Percentiles rank a stretch among this genome's conserved stretches.
Evolutionary conservation across 2,888 invertebrate genomes (phyloP).

Genomic region (Hydropsyche betteni): DNA sequence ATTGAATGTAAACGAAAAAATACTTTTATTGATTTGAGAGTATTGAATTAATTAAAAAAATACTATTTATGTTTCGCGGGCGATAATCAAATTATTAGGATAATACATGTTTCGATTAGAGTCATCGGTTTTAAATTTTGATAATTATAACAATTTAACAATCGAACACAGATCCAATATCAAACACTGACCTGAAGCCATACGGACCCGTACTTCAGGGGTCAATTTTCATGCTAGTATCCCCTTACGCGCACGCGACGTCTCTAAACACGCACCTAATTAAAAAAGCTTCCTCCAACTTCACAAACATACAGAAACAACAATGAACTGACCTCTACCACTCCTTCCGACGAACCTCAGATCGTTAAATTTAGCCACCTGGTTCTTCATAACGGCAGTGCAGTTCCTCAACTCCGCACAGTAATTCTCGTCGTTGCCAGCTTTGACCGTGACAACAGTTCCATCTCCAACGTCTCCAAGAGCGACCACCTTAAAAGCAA

Average conservation of each 20-base stretch:
- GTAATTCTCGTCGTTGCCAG: conserved; percentile 97
- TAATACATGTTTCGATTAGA: too few relatives aligned
- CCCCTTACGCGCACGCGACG: conserved; percentile 46
- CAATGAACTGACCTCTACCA: conserved; percentile 83
- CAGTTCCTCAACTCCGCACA: conserved; percentile 93
- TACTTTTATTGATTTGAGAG: too few relatives aligned
- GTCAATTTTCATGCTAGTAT: conserved; percentile 46
- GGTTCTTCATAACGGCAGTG: conserved; percentile 95
- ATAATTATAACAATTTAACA: too few relatives aligned
- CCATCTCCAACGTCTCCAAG: conserved; percentile 94
- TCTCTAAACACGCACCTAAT: conserved; percentile 45
- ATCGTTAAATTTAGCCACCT: conserved; percentile 97
- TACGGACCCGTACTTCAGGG: conserved; percentile 30
- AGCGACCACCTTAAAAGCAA: conserved; percentile 94
- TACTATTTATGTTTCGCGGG: neutral
- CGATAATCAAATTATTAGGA: neutral
- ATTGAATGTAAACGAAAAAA: too few relatives aligned
- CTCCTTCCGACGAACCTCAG: conserved; percentile 96
- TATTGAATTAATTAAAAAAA: too few relatives aligned
- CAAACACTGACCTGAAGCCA: conserved; percentile 48
- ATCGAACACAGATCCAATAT: too few relatives aligned
- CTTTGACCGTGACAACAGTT: conserved; percentile 90
- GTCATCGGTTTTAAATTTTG: too few relatives aligned
- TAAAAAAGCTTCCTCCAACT: conserved; percentile 29
- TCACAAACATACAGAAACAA: neutral